These are phyloP conservation scores for Montifringilla adamsi DNA, from an alignment of 2,113 vertebrate species.

Conservation along the genomic window DNA sequence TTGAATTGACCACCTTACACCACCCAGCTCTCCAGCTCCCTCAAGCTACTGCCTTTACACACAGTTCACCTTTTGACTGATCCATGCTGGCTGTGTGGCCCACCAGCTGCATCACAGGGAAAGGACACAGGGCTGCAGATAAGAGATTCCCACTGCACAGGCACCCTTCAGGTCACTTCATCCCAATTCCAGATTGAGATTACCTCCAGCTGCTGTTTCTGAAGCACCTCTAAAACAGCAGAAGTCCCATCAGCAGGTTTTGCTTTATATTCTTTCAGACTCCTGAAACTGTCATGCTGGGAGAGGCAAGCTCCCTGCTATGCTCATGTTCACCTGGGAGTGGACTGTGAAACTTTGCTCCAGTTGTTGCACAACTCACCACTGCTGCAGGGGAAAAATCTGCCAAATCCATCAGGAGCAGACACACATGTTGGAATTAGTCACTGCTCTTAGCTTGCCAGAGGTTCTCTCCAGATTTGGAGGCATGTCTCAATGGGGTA, in stretches of 20 bases:
- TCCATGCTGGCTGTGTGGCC: neutral
- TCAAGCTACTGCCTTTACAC: neutral
- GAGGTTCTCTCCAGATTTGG: neutral
- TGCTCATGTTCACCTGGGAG: neutral
- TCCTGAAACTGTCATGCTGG: neutral
- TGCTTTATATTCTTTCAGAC: neutral
- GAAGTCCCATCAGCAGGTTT: neutral
- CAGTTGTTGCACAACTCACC: neutral
- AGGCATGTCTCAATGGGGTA: neutral
- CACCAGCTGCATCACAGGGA: neutral
- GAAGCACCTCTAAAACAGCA: neutral
- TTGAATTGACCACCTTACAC: neutral
- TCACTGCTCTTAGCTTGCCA: neutral
- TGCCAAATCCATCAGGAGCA: neutral
- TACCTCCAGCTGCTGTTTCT: neutral
- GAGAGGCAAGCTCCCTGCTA: neutral
- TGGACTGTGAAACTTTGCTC: neutral
- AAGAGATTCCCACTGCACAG: neutral
- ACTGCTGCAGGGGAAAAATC: neutral
- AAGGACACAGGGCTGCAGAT: neutral
- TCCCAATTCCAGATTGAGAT: neutral
- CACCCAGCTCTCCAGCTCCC: neutral
- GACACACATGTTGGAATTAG: neutral
- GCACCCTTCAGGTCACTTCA: neutral
- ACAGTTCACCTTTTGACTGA: neutral